Evolutionary conservation across 2,888 invertebrate species (phyloP), one percentile per base, ranked within the genome.

Genomic region (Xiphydria camelus): DNA sequence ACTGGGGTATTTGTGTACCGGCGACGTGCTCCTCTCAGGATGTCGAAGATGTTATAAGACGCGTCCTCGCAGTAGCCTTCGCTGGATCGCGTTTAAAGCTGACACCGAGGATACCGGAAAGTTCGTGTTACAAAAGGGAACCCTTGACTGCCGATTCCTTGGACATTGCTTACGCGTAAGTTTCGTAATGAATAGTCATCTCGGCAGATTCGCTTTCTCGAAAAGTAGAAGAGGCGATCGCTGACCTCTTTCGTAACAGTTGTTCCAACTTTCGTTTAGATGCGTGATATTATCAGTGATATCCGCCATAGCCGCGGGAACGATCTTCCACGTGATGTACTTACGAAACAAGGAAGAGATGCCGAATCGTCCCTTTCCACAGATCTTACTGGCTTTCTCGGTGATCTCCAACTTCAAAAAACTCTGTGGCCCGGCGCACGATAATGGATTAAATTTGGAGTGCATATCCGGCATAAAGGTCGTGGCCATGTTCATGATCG

Each of bases 401-500:
- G 45, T 83, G 2, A 78, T 83, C 44, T 79, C 79, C 55, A 86
- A 83, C 52, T 65, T 81, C 32, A 79, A 78, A 61, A 85, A 85
- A 68, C 78, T 86, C 15, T 71, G 79, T 0, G 79, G 81, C 0
- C 82, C 81, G 49, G 78, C 80, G 41, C 77, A 80, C 33, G 82
- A 83, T 35, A 78, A 78, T 57, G 79, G 80, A 21, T 65, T 83
- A 6, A 83, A 85, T 18, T 71, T 88, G 41, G 83, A 86, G 52
- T 84, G 85, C 57, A 75, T 85, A 36, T 80, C 81, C 34, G 85
- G 85, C 1, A 83, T 88, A 25, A 87, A 85, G 62, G 80, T 84
- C 9, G 61, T 87, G 35, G 81, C 86, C 0, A 88, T 88, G 88
- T 53, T 81, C 0, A 79, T 86, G 35, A 86, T 88, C 35, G 74